Evolutionary conservation across 2,113 vertebrate species (phyloP), one percentile per base, ranked within the genome.

Genomic region (Pterocles orientalis): DNA sequence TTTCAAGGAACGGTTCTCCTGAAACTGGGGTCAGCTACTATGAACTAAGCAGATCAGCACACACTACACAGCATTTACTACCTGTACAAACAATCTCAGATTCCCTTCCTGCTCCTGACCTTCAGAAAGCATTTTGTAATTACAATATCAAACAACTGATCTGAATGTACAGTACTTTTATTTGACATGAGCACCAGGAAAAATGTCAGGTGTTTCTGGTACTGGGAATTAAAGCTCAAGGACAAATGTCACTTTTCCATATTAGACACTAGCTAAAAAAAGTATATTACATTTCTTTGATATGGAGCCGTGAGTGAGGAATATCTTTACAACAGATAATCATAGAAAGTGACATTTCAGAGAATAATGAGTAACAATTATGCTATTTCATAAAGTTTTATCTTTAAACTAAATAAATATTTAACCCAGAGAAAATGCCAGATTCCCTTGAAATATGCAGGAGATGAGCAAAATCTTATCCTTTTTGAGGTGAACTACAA

Each of bases 101-200:
- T 73, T 90, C 51, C 71, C 18, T 90, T 94, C 80, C 85, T 90
- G 71, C 60, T 88, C 64, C 90, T 88, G 93, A 92, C 90, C 90
- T 95, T 96, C 57, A 90, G 24, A 82, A 95, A 71, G 28, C 43
- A 64, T 86, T 94, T 86, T 68, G 56, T 83, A 90, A 88, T 88
- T 78, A 88, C 64, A 83, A 2, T 43, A 86, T 94, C 76, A 84
- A 90, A 54, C 92, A 85, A 80, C 56, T 60, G 64, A 92, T 86
- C 60, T 64, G 82, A 80, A 93, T 39, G 79, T 90, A 62, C 84
- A 88, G 76, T n/a, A 8, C 28, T 78, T 90, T 82, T 47, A 66
- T 86, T 81, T 88, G 92, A 92, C 76, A 88, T 7, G 19, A 66
- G 71, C 75, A 58, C 68, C 50, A 86, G n/a, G 33, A 90, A 93